Base-by-base conservation (phyloP, 1,140 invertebrate species). In the Parasteatoda tepidariorum region DNA sequence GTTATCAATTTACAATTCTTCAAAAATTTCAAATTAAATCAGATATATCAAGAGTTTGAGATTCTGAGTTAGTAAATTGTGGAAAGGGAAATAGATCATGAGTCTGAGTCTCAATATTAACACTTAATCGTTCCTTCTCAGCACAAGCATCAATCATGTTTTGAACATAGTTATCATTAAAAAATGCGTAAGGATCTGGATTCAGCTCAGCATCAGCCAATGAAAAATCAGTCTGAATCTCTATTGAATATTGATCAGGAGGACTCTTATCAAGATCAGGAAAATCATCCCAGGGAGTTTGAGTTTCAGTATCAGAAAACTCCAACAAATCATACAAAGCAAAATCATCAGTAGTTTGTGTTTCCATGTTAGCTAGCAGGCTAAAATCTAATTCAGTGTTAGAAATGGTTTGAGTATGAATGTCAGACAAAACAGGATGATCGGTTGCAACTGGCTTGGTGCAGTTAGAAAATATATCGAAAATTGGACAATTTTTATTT, bases 281-380 rank as follows among this genome's bases (percentile, higher is more conserved):
- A n/a, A 84, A 76, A 71, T 85, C 81, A 2, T 83, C 82, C 84
- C 84, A 85, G 13, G 84, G 70, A 22, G 85, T 85, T 73, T 85
- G 85, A 13, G 85, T 85, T 79, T 85, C 76, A 22, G 84, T 85
- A 33, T 85, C 84, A 11, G 68, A 83, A 62, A 85, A 85, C 59
- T 74, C 82, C 24, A 61, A 61, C 30, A 84, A 76, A 64, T 84
- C 83, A n/a, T 81, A 84, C 9, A 85, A 61, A 7, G 70, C 33
- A 24, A 84, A 84, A 13, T 84, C 83, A 59, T 85, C 84, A 13
- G 83, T 83, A 11, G 83, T 84, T 62, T 84, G 83, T 11, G 83
- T 84, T 54, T 84, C 66, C 83, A 83, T 84, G 48, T 82, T 82
- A 30, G 78, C 78, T 26, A 82, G 57, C 9, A 82, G 13, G 33